Conservation (phyloP, 2,113 vertebrate genomes). For the Eurystomus gularis region DNA sequence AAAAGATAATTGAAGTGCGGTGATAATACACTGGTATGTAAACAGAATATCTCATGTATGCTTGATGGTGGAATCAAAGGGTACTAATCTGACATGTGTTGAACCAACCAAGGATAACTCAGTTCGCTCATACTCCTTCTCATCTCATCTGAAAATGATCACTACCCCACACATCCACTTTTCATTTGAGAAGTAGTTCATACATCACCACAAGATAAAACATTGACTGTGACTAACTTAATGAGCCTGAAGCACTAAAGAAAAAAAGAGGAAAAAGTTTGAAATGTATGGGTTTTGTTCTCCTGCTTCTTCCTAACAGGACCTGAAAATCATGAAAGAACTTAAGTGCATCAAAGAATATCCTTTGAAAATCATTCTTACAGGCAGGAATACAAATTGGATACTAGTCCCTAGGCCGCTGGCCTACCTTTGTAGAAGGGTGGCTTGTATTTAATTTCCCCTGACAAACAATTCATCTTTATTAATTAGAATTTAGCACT, state of each 20-base stretch:
- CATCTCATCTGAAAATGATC: background rate
- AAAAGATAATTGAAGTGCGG: background rate
- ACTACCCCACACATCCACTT: background rate
- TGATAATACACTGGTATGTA: background rate
- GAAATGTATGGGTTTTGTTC: slow-evolving; percentile 4
- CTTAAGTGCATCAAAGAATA: slow-evolving; percentile 43
- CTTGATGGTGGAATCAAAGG: slow-evolving; percentile 1
- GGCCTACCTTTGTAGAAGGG: slow-evolving; percentile 54
- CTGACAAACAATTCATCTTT: slow-evolving; percentile 51
- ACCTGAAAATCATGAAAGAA: slow-evolving; percentile 55
- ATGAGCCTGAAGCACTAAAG: slow-evolving; percentile 20
- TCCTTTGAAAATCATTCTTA: slow-evolving; percentile 45
- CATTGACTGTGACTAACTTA: slow-evolving; percentile 17
- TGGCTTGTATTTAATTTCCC: slow-evolving; percentile 60
- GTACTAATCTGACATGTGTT: background rate
- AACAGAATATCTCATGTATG: background rate
- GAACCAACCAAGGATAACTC: background rate
- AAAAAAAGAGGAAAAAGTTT: background rate
- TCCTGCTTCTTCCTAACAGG: background rate
- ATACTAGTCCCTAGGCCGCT: slow-evolving; percentile 33
- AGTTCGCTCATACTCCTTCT: background rate
- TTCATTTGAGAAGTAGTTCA: slow-evolving; percentile 9
- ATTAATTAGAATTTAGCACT: slow-evolving; percentile 49
- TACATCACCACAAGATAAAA: slow-evolving; percentile 27
- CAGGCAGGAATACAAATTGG: slow-evolving; percentile 49